These are phyloP conservation scores for Mesoligia furuncula DNA, from an alignment of 2,888 invertebrate species.

Conservation along the genomic window DNA sequence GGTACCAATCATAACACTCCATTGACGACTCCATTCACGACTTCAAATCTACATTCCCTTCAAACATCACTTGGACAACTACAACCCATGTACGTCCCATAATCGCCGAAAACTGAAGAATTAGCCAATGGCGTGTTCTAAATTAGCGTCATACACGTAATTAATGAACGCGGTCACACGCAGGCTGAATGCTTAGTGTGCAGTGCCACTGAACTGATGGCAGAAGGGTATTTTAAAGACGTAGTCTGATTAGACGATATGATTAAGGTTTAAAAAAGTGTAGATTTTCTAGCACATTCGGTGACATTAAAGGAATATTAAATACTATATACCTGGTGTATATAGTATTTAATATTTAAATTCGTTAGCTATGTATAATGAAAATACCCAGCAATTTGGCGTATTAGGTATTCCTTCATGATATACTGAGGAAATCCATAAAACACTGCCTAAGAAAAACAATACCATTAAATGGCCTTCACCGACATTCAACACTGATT, in stretches of 20 bases:
- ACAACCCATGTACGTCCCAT: slow-evolving; percentile 16
- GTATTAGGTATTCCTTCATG: no score
- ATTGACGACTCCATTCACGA: background rate
- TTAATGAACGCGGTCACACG: slow-evolving; percentile 43
- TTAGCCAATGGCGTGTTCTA: slow-evolving; percentile 48
- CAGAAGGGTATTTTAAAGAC: slow-evolving; percentile 37
- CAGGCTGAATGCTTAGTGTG: slow-evolving; percentile 34
- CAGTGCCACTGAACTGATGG: slow-evolving; percentile 42
- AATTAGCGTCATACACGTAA: slow-evolving; percentile 47
- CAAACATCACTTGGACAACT: background rate
- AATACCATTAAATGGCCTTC: no score
- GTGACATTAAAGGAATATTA: background rate
- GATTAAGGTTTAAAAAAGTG: background rate
- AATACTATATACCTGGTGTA: background rate
- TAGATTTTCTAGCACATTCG: background rate
- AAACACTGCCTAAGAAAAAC: no score
- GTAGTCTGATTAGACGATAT: slow-evolving; percentile 3
- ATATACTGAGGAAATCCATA: no score
- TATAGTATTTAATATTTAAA: no score
- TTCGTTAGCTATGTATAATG: no score
- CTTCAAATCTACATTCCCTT: background rate
- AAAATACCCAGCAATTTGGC: no score
- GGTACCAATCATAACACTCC: background rate
- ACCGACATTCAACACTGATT: no score
- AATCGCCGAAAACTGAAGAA: slow-evolving; percentile 32